Conservation (phyloP, 2,888 invertebrate species). For the Sepiola atlantica region DNA sequence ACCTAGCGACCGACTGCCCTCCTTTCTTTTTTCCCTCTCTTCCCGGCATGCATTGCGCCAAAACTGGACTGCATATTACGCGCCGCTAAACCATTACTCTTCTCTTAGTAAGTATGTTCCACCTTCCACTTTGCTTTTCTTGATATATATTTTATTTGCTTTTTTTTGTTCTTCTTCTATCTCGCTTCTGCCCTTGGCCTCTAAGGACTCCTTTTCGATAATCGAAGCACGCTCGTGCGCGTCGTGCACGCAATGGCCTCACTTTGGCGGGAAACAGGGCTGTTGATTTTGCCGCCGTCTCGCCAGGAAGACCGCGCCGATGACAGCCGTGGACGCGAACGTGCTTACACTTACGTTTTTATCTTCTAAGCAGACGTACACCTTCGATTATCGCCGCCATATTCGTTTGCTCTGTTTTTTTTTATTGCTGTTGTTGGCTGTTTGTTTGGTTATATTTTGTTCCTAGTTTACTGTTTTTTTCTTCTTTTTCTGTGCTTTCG, state of each 20-base stretch:
- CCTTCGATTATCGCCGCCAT: not conserved
- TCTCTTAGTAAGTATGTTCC: not conserved
- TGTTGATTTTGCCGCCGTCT: constrained; percentile 11
- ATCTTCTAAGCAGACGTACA: not conserved
- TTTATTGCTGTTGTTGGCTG: not conserved
- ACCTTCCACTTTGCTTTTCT: not conserved
- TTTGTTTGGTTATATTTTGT: too few relatives aligned
- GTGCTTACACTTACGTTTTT: not conserved
- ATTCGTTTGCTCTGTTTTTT: not conserved
- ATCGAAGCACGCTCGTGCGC: not conserved
- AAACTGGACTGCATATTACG: not conserved
- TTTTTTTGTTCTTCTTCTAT: not conserved
- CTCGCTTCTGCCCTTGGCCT: not conserved
- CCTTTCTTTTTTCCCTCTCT: not conserved
- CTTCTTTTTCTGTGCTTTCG: not conserved
- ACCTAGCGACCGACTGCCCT: constrained; percentile 32
- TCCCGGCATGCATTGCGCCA: not conserved
- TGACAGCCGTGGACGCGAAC: not conserved
- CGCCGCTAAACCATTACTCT: not conserved
- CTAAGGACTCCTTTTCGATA: not conserved
- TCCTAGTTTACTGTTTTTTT: not conserved
- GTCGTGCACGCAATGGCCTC: not conserved
- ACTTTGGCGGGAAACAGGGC: not conserved
- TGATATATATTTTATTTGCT: not conserved
- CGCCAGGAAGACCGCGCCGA: not conserved